Conservation (phyloP, 2,797 vertebrate genomes). For the Alexandromys oeconomus region DNA sequence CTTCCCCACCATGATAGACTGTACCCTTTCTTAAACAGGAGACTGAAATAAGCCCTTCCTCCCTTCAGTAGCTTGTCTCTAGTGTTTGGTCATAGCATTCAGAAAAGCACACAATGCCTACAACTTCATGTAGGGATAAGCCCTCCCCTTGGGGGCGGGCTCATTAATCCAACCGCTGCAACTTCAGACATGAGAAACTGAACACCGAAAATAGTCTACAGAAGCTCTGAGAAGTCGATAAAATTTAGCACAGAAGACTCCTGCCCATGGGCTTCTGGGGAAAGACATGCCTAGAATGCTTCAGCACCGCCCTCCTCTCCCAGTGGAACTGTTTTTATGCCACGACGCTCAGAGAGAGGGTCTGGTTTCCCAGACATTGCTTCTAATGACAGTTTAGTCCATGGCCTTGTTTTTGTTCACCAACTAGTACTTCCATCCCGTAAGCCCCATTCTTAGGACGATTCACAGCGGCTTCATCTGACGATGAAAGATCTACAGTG, state of each 20-base stretch:
- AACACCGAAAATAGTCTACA: neutral
- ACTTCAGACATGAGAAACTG: neutral
- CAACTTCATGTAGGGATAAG: no score
- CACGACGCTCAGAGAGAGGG: neutral
- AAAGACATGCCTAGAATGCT: neutral
- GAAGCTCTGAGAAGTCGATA: neutral
- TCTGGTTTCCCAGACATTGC: neutral
- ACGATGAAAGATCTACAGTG: conserved; percentile 70
- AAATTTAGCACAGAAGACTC: neutral
- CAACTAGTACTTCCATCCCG: neutral
- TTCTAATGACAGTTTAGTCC: neutral
- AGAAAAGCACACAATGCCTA: neutral
- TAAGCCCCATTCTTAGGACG: neutral
- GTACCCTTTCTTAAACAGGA: neutral
- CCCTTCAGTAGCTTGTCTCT: neutral
- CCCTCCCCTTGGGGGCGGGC: no score
- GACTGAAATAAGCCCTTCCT: neutral
- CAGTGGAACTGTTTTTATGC: neutral
- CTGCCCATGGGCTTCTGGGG: neutral
- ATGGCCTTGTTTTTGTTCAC: neutral
- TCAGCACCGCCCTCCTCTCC: neutral
- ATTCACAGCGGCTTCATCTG: neutral
- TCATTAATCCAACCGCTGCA: no score
- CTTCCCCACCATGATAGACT: neutral
- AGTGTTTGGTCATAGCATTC: neutral